Evolutionary conservation across 2,113 vertebrate species (phyloP).

Genomic region (Tringa solitaria): DNA sequence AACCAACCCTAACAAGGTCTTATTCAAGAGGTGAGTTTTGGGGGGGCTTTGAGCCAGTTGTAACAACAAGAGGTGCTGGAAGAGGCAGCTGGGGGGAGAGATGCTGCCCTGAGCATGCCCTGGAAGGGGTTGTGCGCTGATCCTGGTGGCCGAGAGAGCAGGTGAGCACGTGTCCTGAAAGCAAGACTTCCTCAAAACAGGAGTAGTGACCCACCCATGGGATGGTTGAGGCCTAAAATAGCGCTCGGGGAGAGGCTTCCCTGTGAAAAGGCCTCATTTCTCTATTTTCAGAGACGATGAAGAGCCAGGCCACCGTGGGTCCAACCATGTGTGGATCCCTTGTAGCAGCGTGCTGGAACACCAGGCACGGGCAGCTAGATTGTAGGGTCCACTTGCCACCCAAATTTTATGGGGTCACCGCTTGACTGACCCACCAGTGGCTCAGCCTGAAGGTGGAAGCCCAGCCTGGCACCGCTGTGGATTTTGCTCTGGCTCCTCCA

Average conservation of each 20-base stretch:
- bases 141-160: background rate
- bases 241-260: background rate
- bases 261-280: background rate
- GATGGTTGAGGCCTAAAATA: background rate
- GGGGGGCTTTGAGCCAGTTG: background rate
- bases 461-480: rapidly evolving
- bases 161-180: background rate
- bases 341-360: background rate
- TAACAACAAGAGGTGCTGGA: background rate
- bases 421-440: background rate
- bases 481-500: background rate
- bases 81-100: background rate
- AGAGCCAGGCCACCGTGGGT: background rate
- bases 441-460: background rate
- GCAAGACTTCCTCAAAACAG: background rate
- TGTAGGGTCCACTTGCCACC: rapidly evolving
- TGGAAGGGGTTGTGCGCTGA: background rate
- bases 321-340: rapidly evolving
- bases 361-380: background rate
- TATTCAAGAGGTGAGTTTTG: background rate
- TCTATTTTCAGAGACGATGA: background rate
- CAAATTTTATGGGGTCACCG: background rate
- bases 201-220: rapidly evolving
- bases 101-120: background rate
- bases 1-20: background rate